Evolutionary conservation across 2,113 vertebrate species (phyloP).

Genomic region (Camelus bactrianus): DNA sequence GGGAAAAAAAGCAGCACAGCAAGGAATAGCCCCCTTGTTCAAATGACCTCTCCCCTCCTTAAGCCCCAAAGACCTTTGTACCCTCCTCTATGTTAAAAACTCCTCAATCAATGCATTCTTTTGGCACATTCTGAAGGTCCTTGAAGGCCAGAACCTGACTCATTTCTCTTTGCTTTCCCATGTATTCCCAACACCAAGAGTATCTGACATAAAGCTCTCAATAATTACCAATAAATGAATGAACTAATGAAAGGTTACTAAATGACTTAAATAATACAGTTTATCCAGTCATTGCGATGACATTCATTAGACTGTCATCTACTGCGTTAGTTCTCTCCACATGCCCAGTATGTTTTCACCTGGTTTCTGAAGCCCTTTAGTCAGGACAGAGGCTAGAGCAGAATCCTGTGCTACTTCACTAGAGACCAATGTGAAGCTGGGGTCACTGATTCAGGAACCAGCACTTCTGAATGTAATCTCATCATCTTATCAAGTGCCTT

Average conservation of each 20-base stretch:
- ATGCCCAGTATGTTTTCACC: background rate
- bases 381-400: background rate
- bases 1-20: background rate
- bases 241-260: background rate
- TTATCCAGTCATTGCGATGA: background rate
- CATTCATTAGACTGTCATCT: background rate
- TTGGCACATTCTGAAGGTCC: background rate
- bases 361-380: constrained; percentile 30
- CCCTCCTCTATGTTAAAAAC: background rate
- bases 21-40: background rate
- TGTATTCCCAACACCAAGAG: background rate
- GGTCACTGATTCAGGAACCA: background rate
- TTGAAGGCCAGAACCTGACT: background rate
- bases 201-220: constrained; percentile 18
- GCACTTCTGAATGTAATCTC: background rate
- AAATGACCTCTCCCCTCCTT: background rate
- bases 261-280: background rate
- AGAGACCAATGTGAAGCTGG: background rate
- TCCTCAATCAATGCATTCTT: background rate
- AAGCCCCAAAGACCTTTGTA: background rate
- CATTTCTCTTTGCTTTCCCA: constrained; percentile 37
- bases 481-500: background rate
- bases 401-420: background rate
- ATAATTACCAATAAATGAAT: constrained; percentile 33
- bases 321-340: background rate